Conservation (phyloP, 2,888 invertebrate species). For the Gisinianus flammeolus region DNA sequence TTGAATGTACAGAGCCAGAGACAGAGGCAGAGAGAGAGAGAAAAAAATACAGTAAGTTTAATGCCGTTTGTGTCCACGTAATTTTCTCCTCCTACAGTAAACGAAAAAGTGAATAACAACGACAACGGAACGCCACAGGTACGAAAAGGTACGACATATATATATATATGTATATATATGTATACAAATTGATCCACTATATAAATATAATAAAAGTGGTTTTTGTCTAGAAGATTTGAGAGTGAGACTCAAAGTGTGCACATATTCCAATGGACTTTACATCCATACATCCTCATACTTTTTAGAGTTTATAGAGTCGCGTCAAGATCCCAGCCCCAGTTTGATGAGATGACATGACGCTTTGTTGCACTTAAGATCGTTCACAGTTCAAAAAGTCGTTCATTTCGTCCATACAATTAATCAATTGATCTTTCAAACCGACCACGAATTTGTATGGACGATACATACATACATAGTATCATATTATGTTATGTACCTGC, state of each 20-base stretch:
- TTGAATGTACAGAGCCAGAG: not conserved
- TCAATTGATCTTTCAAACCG: not conserved
- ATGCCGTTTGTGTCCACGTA: not conserved
- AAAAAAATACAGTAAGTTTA: not conserved
- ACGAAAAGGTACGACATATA: not conserved
- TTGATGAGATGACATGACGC: constrained; percentile 17
- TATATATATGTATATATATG: too few relatives aligned
- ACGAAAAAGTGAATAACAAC: not conserved
- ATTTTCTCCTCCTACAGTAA: not conserved
- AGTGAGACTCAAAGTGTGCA: not conserved
- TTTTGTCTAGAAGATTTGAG: too few relatives aligned
- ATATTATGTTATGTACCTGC: too few relatives aligned
- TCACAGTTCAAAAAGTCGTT: constrained; percentile 20
- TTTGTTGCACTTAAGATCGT: constrained; percentile 7
- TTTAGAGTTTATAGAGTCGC: not conserved
- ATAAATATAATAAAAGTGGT: too few relatives aligned
- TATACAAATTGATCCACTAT: too few relatives aligned
- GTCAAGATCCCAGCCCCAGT: constrained; percentile 17
- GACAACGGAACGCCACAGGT: not conserved
- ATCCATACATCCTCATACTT: not conserved
- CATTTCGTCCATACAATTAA: constrained; percentile 1
- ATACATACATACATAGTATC: too few relatives aligned
- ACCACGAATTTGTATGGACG: too few relatives aligned
- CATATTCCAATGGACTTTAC: not conserved
- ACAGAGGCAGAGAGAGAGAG: not conserved